Evolutionary conservation across 2,888 invertebrate genomes (phyloP).

Genomic region (Branchipolynoe longqiensis): DNA sequence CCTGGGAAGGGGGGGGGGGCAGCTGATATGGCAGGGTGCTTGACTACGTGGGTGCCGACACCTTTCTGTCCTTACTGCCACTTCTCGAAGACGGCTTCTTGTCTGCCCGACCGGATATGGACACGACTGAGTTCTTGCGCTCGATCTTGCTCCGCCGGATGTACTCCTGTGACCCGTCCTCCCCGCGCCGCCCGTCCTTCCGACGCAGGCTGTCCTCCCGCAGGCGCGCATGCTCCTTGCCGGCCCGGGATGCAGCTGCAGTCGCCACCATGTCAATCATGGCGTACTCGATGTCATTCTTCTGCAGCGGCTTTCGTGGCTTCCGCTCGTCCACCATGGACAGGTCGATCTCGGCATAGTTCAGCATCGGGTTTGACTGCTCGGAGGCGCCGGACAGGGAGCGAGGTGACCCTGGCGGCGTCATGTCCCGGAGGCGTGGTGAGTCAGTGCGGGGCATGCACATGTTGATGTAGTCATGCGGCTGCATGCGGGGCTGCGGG

Average conservation of each 20-base stretch:
- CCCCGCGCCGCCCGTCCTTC: conserved; percentile 38
- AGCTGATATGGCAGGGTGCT: not conserved
- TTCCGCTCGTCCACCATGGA: conserved; percentile 64
- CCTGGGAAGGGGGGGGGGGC: too few species aligned
- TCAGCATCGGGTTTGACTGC: conserved; percentile 72
- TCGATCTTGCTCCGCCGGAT: conserved; percentile 33
- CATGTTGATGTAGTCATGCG: conserved; percentile 65
- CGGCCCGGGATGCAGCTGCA: conserved; percentile 77
- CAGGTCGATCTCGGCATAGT: conserved; percentile 81
- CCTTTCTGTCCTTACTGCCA: conserved; percentile 57
- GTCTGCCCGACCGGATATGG: conserved; percentile 22
- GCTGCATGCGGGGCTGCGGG: conserved; percentile 64
- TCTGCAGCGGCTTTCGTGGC: conserved; percentile 2
- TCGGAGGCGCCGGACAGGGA: conserved; percentile 64
- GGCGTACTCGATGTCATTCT: conserved; percentile 76
- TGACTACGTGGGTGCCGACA: conserved; percentile 41
- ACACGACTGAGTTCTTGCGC: conserved; percentile 17
- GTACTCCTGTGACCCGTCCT: conserved; percentile 56
- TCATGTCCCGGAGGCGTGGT: conserved; percentile 56
- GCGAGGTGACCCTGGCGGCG: conserved; percentile 58
- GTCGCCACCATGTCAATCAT: conserved; percentile 81
- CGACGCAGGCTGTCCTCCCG: conserved; percentile 75
- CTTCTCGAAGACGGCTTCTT: conserved; percentile 48
- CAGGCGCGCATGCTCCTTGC: conserved; percentile 78
- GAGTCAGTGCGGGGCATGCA: conserved; percentile 64